Evolutionary conservation across 2,888 invertebrate species (phyloP), one percentile per base, ranked within the genome.

Genomic region (Molorchus minor): DNA sequence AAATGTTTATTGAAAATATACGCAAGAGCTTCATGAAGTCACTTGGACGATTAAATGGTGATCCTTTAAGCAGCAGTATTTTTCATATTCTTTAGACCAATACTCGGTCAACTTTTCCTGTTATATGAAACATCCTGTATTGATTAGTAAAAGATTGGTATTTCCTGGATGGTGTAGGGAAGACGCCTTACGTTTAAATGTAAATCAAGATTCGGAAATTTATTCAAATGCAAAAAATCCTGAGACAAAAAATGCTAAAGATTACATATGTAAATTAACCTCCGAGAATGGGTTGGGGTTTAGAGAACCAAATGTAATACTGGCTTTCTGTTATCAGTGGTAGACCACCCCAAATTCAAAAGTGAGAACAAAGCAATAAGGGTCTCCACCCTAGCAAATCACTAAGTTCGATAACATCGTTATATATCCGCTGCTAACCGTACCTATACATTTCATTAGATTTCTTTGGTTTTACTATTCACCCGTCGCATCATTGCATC

Each of bases 281-380:
- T 40, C 44, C 19, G 51, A 53, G 49, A 53, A 51, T 63, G 69
- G 68, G 68, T 70, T 71, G 61, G 73, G 69, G 71, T 65, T 73
- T 69, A 67, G 65, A 67, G 68, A 68, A 72, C 69, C 69, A 71
- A 72, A 72, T 75, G 78, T 77, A 76, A 77, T 77, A 74, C 75
- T 71, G 76, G 74, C 75, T 77, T 76, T 77, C 74, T 71, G 75
- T 80, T 80, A 80, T 80, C 80, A 77, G 75, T 69, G 71, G 74
- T 72, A 76, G 76, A 79, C 79, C 79, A 79, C 80, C 79, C 79
- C 75, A 75, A 76, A 79, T 78, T 78, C 79, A 78, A 79, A 80
- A 80, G 79, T 80, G 80, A 79, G 80, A 79, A 80, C 79, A 79
- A 79, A 76, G 78, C 80, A 77, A 76, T 79, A 79, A 79, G 79